Percentiles rank a stretch among this genome's conserved stretches.
These are phyloP conservation scores for Sceliomorpha sp. DNA, from an alignment of 2,888 invertebrate species.

Conservation along the genomic window DNA sequence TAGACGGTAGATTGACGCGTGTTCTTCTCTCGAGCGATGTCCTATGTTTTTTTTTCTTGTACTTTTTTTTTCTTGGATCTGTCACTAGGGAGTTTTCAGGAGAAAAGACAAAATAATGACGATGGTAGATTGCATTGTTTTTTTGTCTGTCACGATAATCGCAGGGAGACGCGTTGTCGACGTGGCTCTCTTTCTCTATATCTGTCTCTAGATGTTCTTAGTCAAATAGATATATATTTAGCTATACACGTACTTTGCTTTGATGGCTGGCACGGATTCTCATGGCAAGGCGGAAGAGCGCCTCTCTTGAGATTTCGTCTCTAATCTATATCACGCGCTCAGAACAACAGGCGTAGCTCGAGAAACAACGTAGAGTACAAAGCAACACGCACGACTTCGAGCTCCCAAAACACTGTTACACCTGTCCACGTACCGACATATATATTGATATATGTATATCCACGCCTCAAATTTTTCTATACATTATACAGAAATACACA, in stretches of 20 bases:
- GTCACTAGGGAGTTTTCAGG: conserved; percentile 30
- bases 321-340: conserved; percentile 46
- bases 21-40: conserved; percentile 25
- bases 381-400: conserved; percentile 53
- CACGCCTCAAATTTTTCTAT: conserved; percentile 43
- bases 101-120: conserved; percentile 46
- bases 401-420: conserved; percentile 44
- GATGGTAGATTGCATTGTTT: conserved; percentile 53
- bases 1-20: conserved; percentile 58
- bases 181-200: conserved; percentile 54
- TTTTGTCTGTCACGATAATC: conserved; percentile 37
- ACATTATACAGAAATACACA: conserved; percentile 62
- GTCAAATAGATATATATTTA: conserved; percentile 54
- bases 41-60: conserved; percentile 32
- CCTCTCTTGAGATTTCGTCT: conserved; percentile 49
- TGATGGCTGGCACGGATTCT: conserved; percentile 49
- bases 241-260: conserved; percentile 58
- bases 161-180: conserved; percentile 39
- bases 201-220: conserved; percentile 58
- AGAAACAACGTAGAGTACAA: conserved; percentile 52
- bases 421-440: conserved; percentile 40
- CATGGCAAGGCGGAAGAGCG: conserved; percentile 27
- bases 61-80: conserved; percentile 16
- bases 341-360: conserved; percentile 58
- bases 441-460: too few relatives aligned